phyloP scores from a whole-genome alignment of 1,140 invertebrate species.

The Fopius arisanus region DNA sequence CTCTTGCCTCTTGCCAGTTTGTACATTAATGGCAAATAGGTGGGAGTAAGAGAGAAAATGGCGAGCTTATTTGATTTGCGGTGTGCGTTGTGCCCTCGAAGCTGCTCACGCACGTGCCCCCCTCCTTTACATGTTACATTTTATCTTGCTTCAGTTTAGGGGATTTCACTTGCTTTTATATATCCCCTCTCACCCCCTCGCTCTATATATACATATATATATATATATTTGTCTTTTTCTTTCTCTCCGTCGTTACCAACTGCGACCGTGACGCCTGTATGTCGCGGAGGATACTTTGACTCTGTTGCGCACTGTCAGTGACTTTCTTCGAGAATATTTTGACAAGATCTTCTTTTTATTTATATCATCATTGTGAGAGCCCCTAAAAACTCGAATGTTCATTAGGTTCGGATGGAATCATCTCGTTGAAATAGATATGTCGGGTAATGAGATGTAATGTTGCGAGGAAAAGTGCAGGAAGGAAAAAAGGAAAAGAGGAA shows the following conservation, averaged over 20 bases:
- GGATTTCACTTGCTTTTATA: background rate
- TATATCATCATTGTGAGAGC: too few relatives aligned
- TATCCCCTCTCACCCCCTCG: too few relatives aligned
- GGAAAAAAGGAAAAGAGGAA: too few relatives aligned
- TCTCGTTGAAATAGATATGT: too few relatives aligned
- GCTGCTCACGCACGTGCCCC: constrained; percentile 32
- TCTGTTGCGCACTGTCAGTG: constrained; percentile 25
- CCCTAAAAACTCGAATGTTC: too few relatives aligned
- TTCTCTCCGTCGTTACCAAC: background rate
- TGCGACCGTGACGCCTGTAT: constrained; percentile 29
- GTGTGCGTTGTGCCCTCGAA: constrained; percentile 34
- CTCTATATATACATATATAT: too few relatives aligned
- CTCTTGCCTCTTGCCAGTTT: background rate
- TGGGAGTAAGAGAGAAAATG: background rate
- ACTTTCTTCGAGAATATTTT: background rate
- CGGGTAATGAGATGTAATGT: too few relatives aligned
- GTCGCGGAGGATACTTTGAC: constrained; percentile 23
- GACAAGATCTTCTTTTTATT: background rate
- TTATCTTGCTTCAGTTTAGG: background rate
- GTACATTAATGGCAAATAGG: background rate
- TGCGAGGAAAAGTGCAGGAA: too few relatives aligned
- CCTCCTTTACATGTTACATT: background rate
- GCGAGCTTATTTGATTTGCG: constrained; percentile 31
- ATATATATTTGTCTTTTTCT: too few relatives aligned
- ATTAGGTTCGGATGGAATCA: too few relatives aligned